These are phyloP conservation scores for Synergus laeviventris DNA, from an alignment of 2,888 invertebrate genomes.

Conservation along the genomic window DNA sequence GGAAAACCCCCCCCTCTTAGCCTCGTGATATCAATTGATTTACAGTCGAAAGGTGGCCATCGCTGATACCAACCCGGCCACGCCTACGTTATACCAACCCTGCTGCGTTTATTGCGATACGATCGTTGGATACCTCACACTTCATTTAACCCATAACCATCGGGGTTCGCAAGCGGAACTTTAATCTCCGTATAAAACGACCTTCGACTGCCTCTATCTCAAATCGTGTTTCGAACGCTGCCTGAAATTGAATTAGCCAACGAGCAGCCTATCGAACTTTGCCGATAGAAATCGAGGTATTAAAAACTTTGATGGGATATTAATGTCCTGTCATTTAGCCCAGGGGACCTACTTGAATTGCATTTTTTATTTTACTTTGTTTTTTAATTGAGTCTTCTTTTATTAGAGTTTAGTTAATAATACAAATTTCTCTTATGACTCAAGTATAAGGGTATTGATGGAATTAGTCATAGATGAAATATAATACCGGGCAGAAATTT, in stretches of 20 bases:
- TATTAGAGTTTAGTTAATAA: not conserved
- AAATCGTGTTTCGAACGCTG: conserved; percentile 46
- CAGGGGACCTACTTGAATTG: not conserved
- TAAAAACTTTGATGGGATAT: not conserved
- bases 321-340: not conserved
- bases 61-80: conserved; percentile 74
- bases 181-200: conserved; percentile 57
- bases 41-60: conserved; percentile 76
- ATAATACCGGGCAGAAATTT: too few relatives aligned
- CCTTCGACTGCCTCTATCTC: conserved; percentile 46
- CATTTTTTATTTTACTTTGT: not conserved
- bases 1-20: conserved; percentile 62
- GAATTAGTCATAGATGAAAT: not conserved
- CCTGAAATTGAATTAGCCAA: conserved; percentile 29
- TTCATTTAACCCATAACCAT: conserved; percentile 59
- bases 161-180: conserved; percentile 54
- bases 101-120: conserved; percentile 49
- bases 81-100: conserved; percentile 67
- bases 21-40: conserved; percentile 75
- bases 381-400: not conserved
- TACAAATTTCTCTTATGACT: not conserved
- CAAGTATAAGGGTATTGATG: too few relatives aligned
- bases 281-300: conserved; percentile 13
- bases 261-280: conserved; percentile 28
- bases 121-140: conserved; percentile 56